Conservation (phyloP, 2,113 vertebrate genomes). For the Gobiocypris rarus region DNA sequence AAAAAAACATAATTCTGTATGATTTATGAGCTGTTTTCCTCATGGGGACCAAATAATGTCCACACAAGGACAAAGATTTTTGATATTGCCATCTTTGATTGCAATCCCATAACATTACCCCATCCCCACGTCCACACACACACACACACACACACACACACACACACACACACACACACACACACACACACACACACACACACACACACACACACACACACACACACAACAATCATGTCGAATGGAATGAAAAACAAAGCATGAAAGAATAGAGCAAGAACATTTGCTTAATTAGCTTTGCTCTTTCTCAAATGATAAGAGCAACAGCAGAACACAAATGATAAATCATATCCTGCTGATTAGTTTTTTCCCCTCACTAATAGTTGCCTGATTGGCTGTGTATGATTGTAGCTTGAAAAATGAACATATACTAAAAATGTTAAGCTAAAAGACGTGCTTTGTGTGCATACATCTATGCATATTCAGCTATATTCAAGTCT, state of each 20-base stretch:
- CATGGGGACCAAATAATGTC: no score
- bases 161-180: no score
- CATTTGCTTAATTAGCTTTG: constrained; percentile 29
- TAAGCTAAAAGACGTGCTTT: background rate
- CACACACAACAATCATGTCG: background rate
- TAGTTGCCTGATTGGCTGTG: background rate
- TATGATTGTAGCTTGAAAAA: background rate
- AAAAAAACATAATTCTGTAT: no score
- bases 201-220: no score
- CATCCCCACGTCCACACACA: no score
- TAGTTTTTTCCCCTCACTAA: constrained; percentile 5
- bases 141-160: no score
- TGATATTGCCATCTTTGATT: no score
- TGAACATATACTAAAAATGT: background rate
- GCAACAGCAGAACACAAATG: background rate
- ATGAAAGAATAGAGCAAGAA: background rate
- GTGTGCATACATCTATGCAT: background rate
- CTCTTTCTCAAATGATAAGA: background rate
- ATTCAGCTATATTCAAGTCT: background rate
- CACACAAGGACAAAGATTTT: no score
- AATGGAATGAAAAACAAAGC: constrained; percentile 21
- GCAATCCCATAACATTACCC: no score
- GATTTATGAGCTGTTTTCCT: no score
- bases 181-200: no score
- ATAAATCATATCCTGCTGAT: background rate